phyloP scores from a whole-genome alignment of 2,888 invertebrate species.

The Neria commutata region DNA sequence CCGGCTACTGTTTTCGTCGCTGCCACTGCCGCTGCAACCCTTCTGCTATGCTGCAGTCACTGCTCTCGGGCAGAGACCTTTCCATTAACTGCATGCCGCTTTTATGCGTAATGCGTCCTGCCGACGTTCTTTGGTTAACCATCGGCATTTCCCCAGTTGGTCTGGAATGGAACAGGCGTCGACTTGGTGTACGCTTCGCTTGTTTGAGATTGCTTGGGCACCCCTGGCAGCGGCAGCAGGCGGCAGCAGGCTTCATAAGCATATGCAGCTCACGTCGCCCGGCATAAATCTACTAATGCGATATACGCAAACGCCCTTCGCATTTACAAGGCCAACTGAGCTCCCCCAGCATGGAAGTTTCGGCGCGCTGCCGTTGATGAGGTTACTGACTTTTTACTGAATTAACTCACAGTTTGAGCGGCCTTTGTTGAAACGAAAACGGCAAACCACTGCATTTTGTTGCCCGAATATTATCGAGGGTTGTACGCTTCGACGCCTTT shows the following conservation, averaged over 20 bases:
- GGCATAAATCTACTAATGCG: conserved; percentile 60
- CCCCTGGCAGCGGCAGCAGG: conserved; percentile 39
- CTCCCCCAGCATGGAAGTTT: background rate
- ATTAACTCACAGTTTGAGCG: conserved; percentile 45
- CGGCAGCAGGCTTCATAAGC: conserved; percentile 51
- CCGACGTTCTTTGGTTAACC: conserved; percentile 56
- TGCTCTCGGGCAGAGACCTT: conserved; percentile 1
- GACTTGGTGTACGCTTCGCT: conserved; percentile 4
- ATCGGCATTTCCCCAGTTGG: conserved; percentile 46
- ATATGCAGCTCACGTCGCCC: conserved; percentile 59
- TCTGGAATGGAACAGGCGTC: conserved; percentile 1
- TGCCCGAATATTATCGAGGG: conserved; percentile 45
- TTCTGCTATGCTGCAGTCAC: no score
- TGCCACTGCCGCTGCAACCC: conserved; percentile 1
- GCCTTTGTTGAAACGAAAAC: conserved; percentile 39
- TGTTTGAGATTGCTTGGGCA: conserved; percentile 28
- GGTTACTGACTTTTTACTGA: conserved; percentile 51
- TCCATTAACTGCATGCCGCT: conserved; percentile 43
- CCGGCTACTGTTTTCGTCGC: conserved; percentile 40
- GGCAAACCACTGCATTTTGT: conserved; percentile 57
- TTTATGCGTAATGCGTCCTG: conserved; percentile 52
- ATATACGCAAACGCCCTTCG: conserved; percentile 46
- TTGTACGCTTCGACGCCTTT: conserved; percentile 61
- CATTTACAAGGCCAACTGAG: conserved; percentile 2
- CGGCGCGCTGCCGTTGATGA: conserved; percentile 42